Evolutionary conservation across 1,140 invertebrate species (phyloP), one percentile per base, ranked within the genome.

Genomic region (Zophobas morio): DNA sequence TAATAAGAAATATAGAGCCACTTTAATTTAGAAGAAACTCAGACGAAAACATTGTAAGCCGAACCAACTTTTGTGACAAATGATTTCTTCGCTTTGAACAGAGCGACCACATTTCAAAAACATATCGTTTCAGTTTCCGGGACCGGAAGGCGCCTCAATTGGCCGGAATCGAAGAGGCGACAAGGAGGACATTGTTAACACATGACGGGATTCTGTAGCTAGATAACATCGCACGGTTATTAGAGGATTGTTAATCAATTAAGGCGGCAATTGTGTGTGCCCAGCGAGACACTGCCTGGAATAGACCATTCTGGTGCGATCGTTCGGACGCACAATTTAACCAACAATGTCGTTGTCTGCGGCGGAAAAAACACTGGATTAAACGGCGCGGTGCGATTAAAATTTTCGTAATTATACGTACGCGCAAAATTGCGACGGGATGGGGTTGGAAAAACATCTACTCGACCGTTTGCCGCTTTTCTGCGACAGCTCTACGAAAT

Each of bases 191-290:
- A 37, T 60, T 60, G 56, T 60, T 39, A 60, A 66, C 60, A 66
- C 60, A 74, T 74, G 73, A 74, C 39, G 74, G 63, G 54, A 66
- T 70, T 34, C 56, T 51, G 74, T 33, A 76, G 51, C 35, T 34
- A 63, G 57, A 49, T 47, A 70, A 46, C 56, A 34, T 63, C 74
- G 74, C 60, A 76, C 74, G 74, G 20, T 63, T 70, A 63, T 76
- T 76, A 76, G 20, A 49, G 57, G 57, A 66, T 66, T 75, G 74
- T 75, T 60, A 47, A 76, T 76, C 74, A 76, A 76, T 76, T 76
- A 76, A 53, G 57, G 49, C 36, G 40, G n/a, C 57, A 70, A 76
- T 76, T 76, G 74, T 76, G 74, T 53, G 37, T 70, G 74, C 33
- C 74, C 74, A 70, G 40, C 32, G 74, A 76, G 47, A 76, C 63